A percentile compares a stretch with the other conserved stretches of the same genome.
These are phyloP conservation scores for Heliconius erato DNA, from an alignment of 2,888 invertebrate species.

Conservation along the genomic window DNA sequence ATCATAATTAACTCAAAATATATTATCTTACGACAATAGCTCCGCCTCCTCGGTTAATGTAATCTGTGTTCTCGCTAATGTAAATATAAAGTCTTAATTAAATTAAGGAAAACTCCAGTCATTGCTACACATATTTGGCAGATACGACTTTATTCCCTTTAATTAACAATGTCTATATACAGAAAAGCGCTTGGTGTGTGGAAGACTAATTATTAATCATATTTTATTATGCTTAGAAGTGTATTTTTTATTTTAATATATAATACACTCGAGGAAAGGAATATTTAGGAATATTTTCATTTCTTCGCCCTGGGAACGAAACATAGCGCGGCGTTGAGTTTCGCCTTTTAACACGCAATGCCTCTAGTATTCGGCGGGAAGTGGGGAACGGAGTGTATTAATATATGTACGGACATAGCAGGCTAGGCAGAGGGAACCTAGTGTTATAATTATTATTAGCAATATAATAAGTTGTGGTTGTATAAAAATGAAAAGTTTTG, in stretches of 20 bases:
- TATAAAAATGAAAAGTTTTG: not conserved
- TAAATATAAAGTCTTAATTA: slow-evolving; percentile 34
- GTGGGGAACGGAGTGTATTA: no score
- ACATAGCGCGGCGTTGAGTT: no score
- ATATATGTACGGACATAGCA: no score
- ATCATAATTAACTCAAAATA: slow-evolving; percentile 38
- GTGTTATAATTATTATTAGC: not conserved
- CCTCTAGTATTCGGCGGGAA: no score
- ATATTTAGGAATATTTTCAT: no score
- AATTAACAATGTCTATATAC: slow-evolving; percentile 10
- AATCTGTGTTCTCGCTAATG: slow-evolving; percentile 33
- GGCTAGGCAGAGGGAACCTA: no score
- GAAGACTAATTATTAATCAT: not conserved
- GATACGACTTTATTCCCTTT: slow-evolving; percentile 25
- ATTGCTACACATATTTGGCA: slow-evolving; percentile 17
- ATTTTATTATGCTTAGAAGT: no score
- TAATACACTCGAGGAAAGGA: no score
- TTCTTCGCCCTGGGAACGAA: no score
- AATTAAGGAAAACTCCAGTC: slow-evolving; percentile 32
- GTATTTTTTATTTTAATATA: no score
- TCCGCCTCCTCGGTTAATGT: slow-evolving; percentile 26
- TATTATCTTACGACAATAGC: slow-evolving; percentile 28
- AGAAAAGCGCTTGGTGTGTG: not conserved
- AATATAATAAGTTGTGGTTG: not conserved
- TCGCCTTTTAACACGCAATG: no score